Percentiles rank a stretch among this genome's conserved stretches.
phyloP scores from a whole-genome alignment of 2,888 invertebrate genomes.

The Tenthredo livida region DNA sequence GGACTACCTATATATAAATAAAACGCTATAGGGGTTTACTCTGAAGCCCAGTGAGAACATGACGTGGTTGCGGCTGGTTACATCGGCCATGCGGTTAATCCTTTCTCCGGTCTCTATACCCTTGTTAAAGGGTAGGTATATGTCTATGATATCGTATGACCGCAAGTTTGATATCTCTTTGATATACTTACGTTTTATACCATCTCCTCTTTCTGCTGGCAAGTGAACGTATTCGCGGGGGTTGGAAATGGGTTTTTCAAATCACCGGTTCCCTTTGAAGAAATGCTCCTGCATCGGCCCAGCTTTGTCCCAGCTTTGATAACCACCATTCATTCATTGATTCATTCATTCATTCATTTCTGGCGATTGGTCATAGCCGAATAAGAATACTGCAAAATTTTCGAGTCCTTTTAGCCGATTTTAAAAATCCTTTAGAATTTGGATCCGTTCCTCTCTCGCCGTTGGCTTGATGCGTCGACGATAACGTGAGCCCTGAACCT shows the following conservation, averaged over 20 bases:
- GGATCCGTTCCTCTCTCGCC: background rate
- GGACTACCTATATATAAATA: background rate
- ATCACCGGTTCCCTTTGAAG: too few relatives aligned
- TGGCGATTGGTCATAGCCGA: too few relatives aligned
- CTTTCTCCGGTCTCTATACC: background rate
- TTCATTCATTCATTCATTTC: too few relatives aligned
- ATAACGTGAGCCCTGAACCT: background rate
- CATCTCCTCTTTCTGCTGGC: too few relatives aligned
- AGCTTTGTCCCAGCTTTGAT: too few relatives aligned
- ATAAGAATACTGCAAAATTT: too few relatives aligned
- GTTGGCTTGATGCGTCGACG: slow-evolving; percentile 24
- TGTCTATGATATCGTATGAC: slow-evolving; percentile 11
- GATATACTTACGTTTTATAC: background rate
- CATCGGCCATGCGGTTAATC: slow-evolving; percentile 26
- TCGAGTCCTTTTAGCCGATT: background rate
- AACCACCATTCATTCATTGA: too few relatives aligned
- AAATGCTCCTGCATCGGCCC: too few relatives aligned
- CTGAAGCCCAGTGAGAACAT: slow-evolving; percentile 15
- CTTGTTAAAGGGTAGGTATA: background rate
- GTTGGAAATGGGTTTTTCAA: too few relatives aligned
- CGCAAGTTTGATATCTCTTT: background rate
- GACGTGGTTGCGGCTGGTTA: slow-evolving; percentile 27
- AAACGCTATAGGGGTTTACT: background rate
- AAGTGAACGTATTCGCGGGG: too few relatives aligned
- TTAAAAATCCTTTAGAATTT: background rate